Evolutionary conservation across 2,113 vertebrate genomes (phyloP).

Genomic region (Falcunculus frontatus): DNA sequence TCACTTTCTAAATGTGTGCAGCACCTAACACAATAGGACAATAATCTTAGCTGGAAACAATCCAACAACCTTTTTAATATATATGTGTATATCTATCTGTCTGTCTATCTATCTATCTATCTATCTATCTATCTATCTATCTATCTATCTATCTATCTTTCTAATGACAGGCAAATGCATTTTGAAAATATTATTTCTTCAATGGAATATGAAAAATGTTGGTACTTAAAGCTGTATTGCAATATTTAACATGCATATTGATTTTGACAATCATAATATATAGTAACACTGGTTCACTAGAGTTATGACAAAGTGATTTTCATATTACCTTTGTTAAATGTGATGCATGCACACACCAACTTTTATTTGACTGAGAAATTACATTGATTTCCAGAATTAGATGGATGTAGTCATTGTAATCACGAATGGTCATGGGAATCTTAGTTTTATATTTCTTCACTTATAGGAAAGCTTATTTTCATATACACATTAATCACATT

Average conservation of each 20-base stretch:
- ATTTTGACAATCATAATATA: neutral
- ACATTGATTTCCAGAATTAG: neutral
- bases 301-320: neutral
- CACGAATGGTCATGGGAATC: neutral
- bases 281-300: neutral
- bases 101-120: neutral
- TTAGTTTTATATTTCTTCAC: slow-evolving; percentile 23
- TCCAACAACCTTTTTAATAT: neutral
- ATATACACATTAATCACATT: slow-evolving; percentile 16
- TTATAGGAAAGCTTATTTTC: slow-evolving; percentile 36
- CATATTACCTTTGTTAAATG: slow-evolving; percentile 9
- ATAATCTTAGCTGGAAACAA: neutral
- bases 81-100: neutral
- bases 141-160: neutral
- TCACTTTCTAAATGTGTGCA: neutral
- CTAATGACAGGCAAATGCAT: neutral
- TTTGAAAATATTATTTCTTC: slow-evolving; percentile 7
- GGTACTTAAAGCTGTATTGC: neutral
- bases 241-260: neutral
- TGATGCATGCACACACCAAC: neutral
- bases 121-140: neutral
- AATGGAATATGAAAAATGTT: neutral
- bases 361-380: slow-evolving; percentile 34
- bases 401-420: slow-evolving; percentile 5
- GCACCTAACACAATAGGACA: neutral